phyloP scores from a whole-genome alignment of 2,113 vertebrate genomes.

The Piaya cayana region DNA sequence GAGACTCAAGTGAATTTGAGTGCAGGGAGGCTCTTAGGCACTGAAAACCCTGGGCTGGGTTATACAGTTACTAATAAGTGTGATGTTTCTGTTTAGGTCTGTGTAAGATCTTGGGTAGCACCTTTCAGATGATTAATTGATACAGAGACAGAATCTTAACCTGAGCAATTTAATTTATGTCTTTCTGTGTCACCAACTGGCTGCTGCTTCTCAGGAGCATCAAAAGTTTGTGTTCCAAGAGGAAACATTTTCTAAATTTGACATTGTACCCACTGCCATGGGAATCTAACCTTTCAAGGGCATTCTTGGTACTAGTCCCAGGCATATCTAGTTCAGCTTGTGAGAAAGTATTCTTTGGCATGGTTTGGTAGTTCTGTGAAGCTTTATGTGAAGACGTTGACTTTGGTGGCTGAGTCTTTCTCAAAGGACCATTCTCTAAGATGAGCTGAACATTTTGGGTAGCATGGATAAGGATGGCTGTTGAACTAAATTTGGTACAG shows the following conservation, averaged over 20 bases:
- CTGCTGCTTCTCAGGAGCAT: neutral
- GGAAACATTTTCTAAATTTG: neutral
- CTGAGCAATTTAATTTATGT: neutral
- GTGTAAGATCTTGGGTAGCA: neutral
- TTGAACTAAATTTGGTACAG: neutral
- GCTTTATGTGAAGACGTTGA: neutral
- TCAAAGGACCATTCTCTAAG: neutral
- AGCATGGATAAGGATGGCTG: neutral
- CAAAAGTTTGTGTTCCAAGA: neutral
- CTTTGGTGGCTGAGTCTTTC: neutral
- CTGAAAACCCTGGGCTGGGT: neutral
- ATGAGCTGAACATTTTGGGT: neutral
- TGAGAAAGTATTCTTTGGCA: neutral
- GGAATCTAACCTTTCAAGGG: neutral
- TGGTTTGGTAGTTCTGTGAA: neutral
- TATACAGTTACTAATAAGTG: neutral
- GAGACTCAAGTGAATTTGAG: neutral
- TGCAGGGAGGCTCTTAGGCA: neutral
- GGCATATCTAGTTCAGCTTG: neutral
- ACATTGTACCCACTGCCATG: neutral
- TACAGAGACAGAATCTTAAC: slow-evolving; percentile 13
- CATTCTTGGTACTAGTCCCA: neutral
- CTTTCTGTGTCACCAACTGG: neutral
- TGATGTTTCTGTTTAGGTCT: neutral
- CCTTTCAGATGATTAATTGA: neutral